Evolutionary conservation across 1,140 invertebrate species (phyloP), one percentile per base, ranked within the genome.

Genomic region (Caenorhabditis briggsae): DNA sequence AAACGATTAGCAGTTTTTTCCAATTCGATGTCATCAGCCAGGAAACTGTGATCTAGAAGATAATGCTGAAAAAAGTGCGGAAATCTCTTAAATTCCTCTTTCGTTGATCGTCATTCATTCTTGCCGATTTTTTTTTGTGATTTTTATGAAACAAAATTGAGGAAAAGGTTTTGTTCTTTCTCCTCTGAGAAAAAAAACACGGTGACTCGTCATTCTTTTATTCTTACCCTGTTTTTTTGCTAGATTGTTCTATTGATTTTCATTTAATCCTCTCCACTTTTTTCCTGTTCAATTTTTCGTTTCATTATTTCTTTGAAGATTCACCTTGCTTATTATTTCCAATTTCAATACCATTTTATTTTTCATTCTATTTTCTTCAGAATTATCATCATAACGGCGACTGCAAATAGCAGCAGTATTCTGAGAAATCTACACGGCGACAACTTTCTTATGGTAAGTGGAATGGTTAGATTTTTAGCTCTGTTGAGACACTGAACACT

Each of bases 361-460:
- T n/a, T n/a, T n/a, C n/a, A n/a, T n/a, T n/a, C n/a, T n/a, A n/a
- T n/a, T n/a, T n/a, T 70, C 43, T 70, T 6, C 46, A 78, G 70
- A 78, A 78, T 50, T n/a, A 50, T 50, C 46, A 78, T n/a, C 70
- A 78, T 78, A 78, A 78, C 20, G 23, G 18, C 61, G 33, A 18
- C 41, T 78, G 46, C 43, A 50, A 78, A 78, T 78, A 78, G 46
- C 46, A 78, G 46, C 46, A 50, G 11, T 78, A 78, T 78, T 43
- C n/a, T 78, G 9, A 78, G 70, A 50, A 78, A 78, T 78, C 70
- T 78, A 78, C 70, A 78, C 70, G 70, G 70, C 7, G 70, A 78
- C 46, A 78, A 78, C 14, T 78, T 78, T 78, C 70, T 78, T 50
- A 78, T 78, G 70, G 70, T 78, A 23, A 53, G 70, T 78, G 20